phyloP scores from a whole-genome alignment of 2,113 vertebrate species.

The Macroglossus sobrinus region DNA sequence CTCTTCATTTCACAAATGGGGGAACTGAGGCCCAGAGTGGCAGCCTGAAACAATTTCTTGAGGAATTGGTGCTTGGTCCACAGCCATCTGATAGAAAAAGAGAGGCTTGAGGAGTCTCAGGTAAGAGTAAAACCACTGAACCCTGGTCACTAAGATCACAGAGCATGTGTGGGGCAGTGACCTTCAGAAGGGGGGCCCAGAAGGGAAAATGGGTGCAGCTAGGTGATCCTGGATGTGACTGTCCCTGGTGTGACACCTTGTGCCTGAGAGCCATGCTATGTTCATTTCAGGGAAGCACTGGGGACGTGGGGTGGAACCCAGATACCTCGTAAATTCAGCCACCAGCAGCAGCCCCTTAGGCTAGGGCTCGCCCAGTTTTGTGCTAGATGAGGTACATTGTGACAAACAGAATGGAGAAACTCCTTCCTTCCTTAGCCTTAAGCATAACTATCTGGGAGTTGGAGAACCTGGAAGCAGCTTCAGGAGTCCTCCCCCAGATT shows the following conservation, averaged over 20 bases:
- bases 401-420: not conserved
- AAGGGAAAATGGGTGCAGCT: not conserved
- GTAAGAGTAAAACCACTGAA: not conserved
- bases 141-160: not conserved
- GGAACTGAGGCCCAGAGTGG: not conserved
- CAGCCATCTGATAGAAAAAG: not conserved
- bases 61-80: not conserved
- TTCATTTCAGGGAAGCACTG: not conserved
- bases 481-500: not conserved
- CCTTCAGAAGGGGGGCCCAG: not conserved
- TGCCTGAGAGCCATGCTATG: not conserved
- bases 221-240: not conserved
- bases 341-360: not conserved
- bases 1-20: not conserved
- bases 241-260: not conserved
- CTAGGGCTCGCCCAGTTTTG: not conserved
- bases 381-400: not conserved
- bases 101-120: not conserved
- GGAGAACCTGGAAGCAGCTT: not conserved
- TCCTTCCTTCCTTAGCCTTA: not conserved
- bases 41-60: not conserved
- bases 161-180: not conserved
- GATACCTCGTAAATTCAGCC: not conserved
- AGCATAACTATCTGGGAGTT: not conserved
- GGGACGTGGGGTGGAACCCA: not conserved